Conservation (phyloP, 2,888 invertebrate species). For the Lydus trimaculatus region DNA sequence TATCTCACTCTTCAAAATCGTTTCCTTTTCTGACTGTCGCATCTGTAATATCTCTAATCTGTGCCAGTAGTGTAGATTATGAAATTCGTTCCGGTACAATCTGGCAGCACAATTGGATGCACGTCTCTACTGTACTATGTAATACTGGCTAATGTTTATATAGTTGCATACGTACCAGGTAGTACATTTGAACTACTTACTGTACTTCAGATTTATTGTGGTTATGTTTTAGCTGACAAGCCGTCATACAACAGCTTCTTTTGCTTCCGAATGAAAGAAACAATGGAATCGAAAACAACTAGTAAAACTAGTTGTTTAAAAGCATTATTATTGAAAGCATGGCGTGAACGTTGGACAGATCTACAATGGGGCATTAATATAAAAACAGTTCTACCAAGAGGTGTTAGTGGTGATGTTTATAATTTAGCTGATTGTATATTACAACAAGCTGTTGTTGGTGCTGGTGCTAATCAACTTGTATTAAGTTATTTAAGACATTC, state of each 20-base stretch:
- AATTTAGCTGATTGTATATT: constrained; percentile 92
- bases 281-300: constrained; percentile 83
- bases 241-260: neutral
- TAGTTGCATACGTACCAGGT: too few relatives aligned
- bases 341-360: constrained; percentile 96
- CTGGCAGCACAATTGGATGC: too few relatives aligned
- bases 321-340: constrained; percentile 82
- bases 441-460: constrained; percentile 92
- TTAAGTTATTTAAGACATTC: constrained; percentile 93
- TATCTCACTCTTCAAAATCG: too few relatives aligned
- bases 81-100: too few relatives aligned
- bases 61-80: too few relatives aligned
- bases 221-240: neutral
- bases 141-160: too few relatives aligned
- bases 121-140: too few relatives aligned
- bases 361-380: constrained; percentile 96
- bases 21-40: too few relatives aligned
- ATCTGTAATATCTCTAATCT: too few relatives aligned
- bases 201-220: too few relatives aligned
- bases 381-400: constrained; percentile 87
- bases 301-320: constrained; percentile 84
- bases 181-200: too few relatives aligned
- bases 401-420: constrained; percentile 94
- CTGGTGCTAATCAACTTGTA: constrained; percentile 89
- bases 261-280: constrained; percentile 1